Evolutionary conservation across 2,888 invertebrate species (phyloP).

Genomic region (Philonicus albiceps): DNA sequence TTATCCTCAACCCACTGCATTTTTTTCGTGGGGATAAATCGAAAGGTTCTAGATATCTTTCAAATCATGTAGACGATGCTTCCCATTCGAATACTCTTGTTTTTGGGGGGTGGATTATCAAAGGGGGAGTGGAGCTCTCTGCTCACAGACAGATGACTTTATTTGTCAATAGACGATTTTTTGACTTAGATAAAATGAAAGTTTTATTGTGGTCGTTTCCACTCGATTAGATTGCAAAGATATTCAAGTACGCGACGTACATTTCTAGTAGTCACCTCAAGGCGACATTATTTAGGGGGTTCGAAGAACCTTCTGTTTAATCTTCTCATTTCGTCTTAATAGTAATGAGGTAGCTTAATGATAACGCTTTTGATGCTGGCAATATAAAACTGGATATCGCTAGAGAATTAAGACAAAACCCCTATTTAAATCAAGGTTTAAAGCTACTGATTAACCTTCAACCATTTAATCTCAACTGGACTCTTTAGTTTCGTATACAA

Average conservation of each 20-base stretch:
- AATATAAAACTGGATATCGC: too few relatives aligned
- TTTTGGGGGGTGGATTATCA: neutral
- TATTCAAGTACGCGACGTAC: neutral
- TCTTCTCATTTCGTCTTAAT: neutral
- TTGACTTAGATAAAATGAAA: neutral
- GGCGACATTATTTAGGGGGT: neutral
- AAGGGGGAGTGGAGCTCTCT: neutral
- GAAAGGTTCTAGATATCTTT: neutral
- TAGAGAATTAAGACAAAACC: too few relatives aligned
- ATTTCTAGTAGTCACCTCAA: neutral
- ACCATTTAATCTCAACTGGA: neutral
- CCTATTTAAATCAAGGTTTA: too few relatives aligned
- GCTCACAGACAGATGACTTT: neutral
- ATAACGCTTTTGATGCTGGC: too few relatives aligned
- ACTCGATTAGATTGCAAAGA: neutral
- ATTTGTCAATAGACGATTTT: neutral
- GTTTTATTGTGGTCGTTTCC: neutral
- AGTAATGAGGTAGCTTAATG: neutral
- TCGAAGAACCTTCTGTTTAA: neutral
- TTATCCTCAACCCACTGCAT: neutral
- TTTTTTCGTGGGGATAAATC: neutral
- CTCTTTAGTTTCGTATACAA: neutral
- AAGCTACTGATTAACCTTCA: too few relatives aligned
- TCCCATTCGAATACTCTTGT: neutral
- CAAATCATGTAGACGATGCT: neutral